Conservation (phyloP, 2,113 vertebrate species). For the Herpetotheres cachinnans region DNA sequence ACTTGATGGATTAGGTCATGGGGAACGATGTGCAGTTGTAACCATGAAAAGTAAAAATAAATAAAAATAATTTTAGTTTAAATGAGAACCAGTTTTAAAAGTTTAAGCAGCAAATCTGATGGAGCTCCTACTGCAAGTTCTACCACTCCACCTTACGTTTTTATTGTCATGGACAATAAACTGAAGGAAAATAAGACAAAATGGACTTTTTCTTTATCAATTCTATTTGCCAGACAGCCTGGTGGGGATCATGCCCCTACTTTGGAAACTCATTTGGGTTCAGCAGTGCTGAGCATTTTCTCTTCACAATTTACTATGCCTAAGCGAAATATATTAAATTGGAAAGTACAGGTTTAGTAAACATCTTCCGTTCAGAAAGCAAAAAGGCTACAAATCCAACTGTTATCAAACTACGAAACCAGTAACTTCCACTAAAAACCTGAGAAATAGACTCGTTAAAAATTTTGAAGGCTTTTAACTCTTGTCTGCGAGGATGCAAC, state of each 20-base stretch:
- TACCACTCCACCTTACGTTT: background rate
- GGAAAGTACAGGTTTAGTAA: background rate
- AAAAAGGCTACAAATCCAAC: background rate
- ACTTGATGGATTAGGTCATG: conserved; percentile 7
- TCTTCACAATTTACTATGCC: background rate
- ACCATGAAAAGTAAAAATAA: background rate
- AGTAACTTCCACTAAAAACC: background rate
- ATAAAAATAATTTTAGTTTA: background rate
- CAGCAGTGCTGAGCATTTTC: background rate
- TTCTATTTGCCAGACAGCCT: background rate
- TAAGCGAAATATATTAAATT: background rate
- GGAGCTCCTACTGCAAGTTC: background rate
- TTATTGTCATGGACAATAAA: background rate
- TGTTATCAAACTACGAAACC: background rate
- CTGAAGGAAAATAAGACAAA: background rate
- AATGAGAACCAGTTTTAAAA: background rate
- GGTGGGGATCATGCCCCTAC: background rate
- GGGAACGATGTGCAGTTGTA: background rate
- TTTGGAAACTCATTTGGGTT: background rate
- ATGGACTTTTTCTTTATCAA: background rate
- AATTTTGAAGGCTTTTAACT: background rate
- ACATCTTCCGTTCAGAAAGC: background rate
- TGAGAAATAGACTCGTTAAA: background rate
- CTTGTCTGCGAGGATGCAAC: background rate
- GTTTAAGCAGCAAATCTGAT: background rate